Conservation (phyloP, 2,888 invertebrate genomes). For the Timandra comae region DNA sequence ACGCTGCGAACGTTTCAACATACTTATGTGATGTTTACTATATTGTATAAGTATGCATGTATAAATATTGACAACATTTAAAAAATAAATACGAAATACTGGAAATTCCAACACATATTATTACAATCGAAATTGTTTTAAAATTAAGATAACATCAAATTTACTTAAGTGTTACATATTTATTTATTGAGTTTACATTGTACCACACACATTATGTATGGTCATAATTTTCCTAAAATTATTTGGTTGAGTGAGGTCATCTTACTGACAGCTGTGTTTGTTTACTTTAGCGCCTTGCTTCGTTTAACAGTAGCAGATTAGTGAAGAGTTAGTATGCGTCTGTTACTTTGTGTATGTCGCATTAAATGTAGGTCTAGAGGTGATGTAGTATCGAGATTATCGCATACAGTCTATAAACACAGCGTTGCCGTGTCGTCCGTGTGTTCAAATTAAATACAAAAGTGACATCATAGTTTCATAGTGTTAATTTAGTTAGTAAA, state of each 20-base stretch:
- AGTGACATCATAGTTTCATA: slow-evolving; percentile 59
- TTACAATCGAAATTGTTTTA: too few species aligned
- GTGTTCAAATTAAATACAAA: slow-evolving; percentile 47
- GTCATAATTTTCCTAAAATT: slow-evolving; percentile 12
- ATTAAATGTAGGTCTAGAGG: too few species aligned
- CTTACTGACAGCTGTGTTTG: slow-evolving; percentile 22
- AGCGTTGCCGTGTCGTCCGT: slow-evolving; percentile 44
- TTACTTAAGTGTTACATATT: slow-evolving; percentile 6
- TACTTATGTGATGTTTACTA: too few species aligned
- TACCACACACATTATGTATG: slow-evolving; percentile 14
- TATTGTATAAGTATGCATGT: too few species aligned
- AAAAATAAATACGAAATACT: too few species aligned
- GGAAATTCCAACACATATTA: too few species aligned
- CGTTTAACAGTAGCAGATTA: too few species aligned
- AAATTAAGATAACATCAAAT: too few species aligned
- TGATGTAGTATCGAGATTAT: slow-evolving; percentile 54
- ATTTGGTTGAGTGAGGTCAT: slow-evolving; percentile 6
- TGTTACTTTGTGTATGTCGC: too few species aligned
- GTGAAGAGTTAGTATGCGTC: too few species aligned
- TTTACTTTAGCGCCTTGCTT: slow-evolving; percentile 1
- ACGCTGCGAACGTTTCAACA: too few species aligned
- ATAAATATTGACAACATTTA: too few species aligned
- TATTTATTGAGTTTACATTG: slow-evolving; percentile 4
- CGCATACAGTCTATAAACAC: slow-evolving; percentile 37
- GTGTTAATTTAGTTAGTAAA: slow-evolving; percentile 24